Evolutionary conservation across 2,113 vertebrate species (phyloP).

Genomic region (Theristicus caerulescens): DNA sequence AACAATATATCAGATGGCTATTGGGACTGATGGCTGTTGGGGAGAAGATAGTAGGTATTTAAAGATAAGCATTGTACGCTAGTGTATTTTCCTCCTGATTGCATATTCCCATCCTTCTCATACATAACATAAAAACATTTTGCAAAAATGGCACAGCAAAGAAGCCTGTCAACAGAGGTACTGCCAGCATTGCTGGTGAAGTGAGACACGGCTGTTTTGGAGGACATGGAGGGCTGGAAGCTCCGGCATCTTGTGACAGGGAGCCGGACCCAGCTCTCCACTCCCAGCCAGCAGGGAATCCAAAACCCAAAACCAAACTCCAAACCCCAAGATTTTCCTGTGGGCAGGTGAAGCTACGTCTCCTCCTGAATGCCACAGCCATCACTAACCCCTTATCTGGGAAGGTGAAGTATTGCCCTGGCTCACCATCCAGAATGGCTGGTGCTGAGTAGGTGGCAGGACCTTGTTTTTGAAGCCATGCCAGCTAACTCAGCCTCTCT

Average conservation of each 20-base stretch:
- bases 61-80: neutral
- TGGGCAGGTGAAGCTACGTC: neutral
- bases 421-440: neutral
- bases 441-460: neutral
- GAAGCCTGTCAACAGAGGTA: neutral
- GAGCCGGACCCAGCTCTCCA: neutral
- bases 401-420: neutral
- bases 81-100: neutral
- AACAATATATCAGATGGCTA: neutral
- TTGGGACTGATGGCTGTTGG: neutral
- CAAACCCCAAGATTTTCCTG: neutral
- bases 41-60: neutral
- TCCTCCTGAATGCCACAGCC: neutral
- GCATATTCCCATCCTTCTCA: neutral
- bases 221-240: neutral
- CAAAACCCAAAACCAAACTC: neutral
- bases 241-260: neutral
- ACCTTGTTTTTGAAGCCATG: neutral
- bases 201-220: neutral
- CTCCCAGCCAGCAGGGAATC: neutral
- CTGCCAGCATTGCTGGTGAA: neutral
- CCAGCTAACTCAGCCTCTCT: neutral
- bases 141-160: neutral
- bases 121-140: neutral
- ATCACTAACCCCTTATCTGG: rapidly evolving